Percentiles rank a stretch among this genome's conserved stretches.
Evolutionary conservation across 2,797 vertebrate genomes (phyloP).

Genomic region (Loriculus beryllinus): DNA sequence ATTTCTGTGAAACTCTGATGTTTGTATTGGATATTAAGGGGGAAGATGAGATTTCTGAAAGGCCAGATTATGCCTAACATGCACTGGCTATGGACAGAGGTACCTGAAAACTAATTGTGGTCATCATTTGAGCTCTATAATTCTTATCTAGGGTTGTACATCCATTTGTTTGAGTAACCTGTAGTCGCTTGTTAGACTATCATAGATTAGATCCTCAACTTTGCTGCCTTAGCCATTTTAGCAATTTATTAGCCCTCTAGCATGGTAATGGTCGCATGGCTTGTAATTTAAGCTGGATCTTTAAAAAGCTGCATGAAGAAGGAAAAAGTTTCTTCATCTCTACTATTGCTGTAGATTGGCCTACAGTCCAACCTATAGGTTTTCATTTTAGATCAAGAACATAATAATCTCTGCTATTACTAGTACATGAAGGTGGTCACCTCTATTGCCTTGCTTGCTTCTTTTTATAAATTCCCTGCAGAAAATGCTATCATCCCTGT

Average conservation of each 20-base stretch:
- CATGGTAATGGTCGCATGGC: accelerated
- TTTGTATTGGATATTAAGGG: neutral
- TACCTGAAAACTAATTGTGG: neutral
- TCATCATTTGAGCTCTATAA: neutral
- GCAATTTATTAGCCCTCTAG: neutral
- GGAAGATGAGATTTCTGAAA: neutral
- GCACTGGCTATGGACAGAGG: neutral
- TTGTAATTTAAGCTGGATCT: neutral
- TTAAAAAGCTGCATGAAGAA: neutral
- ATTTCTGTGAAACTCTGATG: neutral
- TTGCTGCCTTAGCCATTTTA: neutral
- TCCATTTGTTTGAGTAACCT: neutral
- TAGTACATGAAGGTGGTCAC: neutral
- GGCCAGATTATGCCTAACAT: neutral
- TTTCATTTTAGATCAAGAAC: neutral
- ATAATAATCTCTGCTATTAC: neutral
- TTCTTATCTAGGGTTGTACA: neutral
- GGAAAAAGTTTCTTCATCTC: neutral
- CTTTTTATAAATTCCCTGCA: neutral
- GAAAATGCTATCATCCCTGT: neutral
- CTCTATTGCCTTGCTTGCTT: neutral
- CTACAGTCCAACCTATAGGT: neutral
- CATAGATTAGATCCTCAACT: neutral
- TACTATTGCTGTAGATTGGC: neutral
- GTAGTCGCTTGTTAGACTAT: neutral